These are phyloP conservation scores for Strongylocentrotus purpuratus DNA, from an alignment of 35 echinoderm and acorn worm genomes.

Conservation along the genomic window DNA sequence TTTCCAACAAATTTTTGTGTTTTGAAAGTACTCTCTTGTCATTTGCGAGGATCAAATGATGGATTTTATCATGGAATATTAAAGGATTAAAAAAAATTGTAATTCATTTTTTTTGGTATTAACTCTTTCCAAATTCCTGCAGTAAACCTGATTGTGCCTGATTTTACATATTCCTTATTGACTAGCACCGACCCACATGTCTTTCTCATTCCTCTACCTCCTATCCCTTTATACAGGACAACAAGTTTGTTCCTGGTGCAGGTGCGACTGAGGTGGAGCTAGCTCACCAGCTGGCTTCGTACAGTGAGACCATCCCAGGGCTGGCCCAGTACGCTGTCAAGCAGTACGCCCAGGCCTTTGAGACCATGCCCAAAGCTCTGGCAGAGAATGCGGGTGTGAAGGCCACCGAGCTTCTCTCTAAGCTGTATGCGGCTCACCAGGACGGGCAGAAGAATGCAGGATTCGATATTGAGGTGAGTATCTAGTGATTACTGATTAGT, in stretches of 20 bases:
- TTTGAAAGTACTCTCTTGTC: too few relatives aligned
- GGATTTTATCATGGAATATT: too few relatives aligned
- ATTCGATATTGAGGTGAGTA: slow-evolving; percentile 92
- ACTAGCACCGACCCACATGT: too few relatives aligned
- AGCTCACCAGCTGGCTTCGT: slow-evolving; percentile 77
- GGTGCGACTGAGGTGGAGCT: slow-evolving; percentile 94
- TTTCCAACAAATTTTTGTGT: too few relatives aligned
- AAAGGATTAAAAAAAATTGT: too few relatives aligned
- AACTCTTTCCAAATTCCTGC: too few relatives aligned
- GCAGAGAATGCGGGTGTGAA: slow-evolving; percentile 96
- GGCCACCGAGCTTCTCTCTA: slow-evolving; percentile 88
- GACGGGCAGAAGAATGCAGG: slow-evolving; percentile 85
- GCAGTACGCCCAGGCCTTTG: slow-evolving; percentile 93
- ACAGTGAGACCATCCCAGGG: slow-evolving; percentile 93
- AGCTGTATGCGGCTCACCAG: slow-evolving; percentile 96
- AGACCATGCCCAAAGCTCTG: slow-evolving; percentile 82
- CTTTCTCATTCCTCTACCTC: neutral
- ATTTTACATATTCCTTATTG: too few relatives aligned
- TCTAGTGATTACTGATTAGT: neutral
- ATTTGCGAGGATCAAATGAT: too few relatives aligned
- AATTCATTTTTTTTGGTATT: too few relatives aligned
- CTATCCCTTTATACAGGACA: slow-evolving; percentile 59
- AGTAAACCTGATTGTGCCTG: too few relatives aligned
- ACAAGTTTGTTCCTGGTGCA: slow-evolving; percentile 82
- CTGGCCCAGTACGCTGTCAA: slow-evolving; percentile 94